phyloP scores from a whole-genome alignment of 2,888 invertebrate genomes.

The Parapristionchus giblindavisi region DNA sequence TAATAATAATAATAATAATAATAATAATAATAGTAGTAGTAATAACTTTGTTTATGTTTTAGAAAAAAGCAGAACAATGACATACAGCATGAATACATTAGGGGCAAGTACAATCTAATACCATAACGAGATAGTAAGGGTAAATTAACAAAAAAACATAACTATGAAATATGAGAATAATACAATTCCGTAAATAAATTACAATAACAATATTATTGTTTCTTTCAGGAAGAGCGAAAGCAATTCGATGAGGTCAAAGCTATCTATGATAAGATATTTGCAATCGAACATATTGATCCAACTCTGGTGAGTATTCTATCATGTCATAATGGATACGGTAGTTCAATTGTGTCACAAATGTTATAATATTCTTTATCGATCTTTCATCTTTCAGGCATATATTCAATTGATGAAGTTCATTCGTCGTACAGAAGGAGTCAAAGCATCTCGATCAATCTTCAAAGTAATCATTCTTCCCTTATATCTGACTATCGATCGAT shows the following conservation, averaged over 20 bases:
- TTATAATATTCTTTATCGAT: neutral
- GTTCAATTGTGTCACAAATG: neutral
- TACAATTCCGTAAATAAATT: neutral
- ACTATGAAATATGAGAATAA: neutral
- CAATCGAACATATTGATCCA: slow-evolving; percentile 89
- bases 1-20: neutral
- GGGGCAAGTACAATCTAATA: too few species aligned
- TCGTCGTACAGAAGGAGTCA: slow-evolving; percentile 94
- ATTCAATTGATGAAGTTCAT: slow-evolving; percentile 99
- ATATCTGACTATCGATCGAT: too few species aligned
- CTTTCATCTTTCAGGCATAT: slow-evolving; percentile 78
- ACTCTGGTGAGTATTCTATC: slow-evolving; percentile 79
- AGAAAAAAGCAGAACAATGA: too few species aligned
- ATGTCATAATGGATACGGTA: neutral
- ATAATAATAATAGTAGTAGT: neutral
- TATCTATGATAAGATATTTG: slow-evolving; percentile 90
- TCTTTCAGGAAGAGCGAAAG: slow-evolving; percentile 84
- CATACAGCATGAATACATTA: too few species aligned
- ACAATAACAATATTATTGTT: neutral
- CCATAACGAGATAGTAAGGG: too few species aligned
- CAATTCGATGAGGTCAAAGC: slow-evolving; percentile 95
- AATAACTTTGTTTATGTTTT: too few species aligned
- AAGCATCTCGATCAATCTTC: slow-evolving; percentile 91
- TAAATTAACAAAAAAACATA: neutral
- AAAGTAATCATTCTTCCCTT: slow-evolving; percentile 73